Conservation (phyloP, 2,888 invertebrate genomes). For the Acleris holmiana region DNA sequence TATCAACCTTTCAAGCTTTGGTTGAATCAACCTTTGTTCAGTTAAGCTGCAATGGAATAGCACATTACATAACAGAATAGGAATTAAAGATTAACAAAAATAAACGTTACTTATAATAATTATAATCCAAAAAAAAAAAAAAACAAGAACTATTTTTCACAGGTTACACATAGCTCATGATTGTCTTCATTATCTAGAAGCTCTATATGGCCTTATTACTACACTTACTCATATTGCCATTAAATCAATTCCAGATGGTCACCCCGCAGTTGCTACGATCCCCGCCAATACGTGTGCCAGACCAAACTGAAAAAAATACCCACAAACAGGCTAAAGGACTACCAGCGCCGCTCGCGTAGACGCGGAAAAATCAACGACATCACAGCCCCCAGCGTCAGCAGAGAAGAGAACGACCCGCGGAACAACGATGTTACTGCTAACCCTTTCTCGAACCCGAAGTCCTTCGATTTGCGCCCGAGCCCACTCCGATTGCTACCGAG, state of each 20-base stretch:
- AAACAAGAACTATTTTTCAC: no score
- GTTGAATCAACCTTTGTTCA: no score
- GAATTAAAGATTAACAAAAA: no score
- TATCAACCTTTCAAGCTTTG: no score
- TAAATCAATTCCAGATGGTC: constrained; percentile 83
- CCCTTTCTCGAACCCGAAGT: constrained; percentile 65
- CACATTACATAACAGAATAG: no score
- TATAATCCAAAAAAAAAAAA: no score
- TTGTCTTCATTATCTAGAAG: no score
- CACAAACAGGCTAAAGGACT: constrained; percentile 71
- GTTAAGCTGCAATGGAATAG: no score
- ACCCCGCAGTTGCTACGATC: constrained; percentile 85
- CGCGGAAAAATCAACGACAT: constrained; percentile 84
- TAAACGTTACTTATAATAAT: no score
- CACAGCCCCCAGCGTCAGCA: constrained; percentile 70
- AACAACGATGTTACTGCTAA: constrained; percentile 68
- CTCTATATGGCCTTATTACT: neutral
- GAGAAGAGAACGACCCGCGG: constrained; percentile 65
- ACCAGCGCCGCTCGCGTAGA: constrained; percentile 75
- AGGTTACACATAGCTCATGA: no score
- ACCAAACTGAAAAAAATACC: constrained; percentile 82
- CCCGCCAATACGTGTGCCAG: constrained; percentile 89
- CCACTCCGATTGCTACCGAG: constrained; percentile 45
- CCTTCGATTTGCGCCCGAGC: constrained; percentile 66
- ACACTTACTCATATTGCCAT: neutral